Evolutionary conservation across 1,140 invertebrate species (phyloP), one percentile per base, ranked within the genome.

Genomic region (Ceratosolen fusciceps): DNA sequence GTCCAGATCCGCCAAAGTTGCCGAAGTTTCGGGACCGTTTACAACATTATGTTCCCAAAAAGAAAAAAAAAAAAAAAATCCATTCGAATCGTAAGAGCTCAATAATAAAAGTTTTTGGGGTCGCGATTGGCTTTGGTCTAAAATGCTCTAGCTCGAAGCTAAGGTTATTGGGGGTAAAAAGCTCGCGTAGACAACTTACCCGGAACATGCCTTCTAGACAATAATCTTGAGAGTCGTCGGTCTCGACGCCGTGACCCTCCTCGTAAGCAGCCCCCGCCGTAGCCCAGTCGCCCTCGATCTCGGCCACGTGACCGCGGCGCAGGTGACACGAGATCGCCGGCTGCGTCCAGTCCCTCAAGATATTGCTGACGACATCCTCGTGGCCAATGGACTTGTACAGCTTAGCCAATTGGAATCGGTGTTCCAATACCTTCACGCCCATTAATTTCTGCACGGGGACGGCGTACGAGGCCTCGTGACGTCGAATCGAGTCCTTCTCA

Each of bases 331-430:
- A 72, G 24, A 37, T 9, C 7, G 29, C 0, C 10, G 31, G 26
- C 12, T 49, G 21, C 2, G n/a, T 34, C 39, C 70, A 77, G 77
- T 92, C 86, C 74, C 83, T 82, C 80, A 94, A 94, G 82, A 95
- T 92, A 39, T 92, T 92, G 43, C 91, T 86, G 10, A 93, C 90
- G 21, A 92, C 85, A 84, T 95, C 93, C 86, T 90, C 90, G 62
- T 94, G 93, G 37, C 92, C 90, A 52, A 94, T 84, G 39, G 92
- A 92, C 82, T 93, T 91, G 84, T 95, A 94, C 24, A 95, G 84
- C 80, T 90, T 89, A 1, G 91, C 90, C 12, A 93, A 83, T 77
- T 91, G 87, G n/a, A 94, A 83, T 93, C 93, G 91, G 76, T 82
- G 83, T 52, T 82, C 1, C 16, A 73, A 52, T 14, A 26, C 43